Base-by-base conservation (phyloP, 2,888 invertebrate genomes). In the Erebia epiphron region DNA sequence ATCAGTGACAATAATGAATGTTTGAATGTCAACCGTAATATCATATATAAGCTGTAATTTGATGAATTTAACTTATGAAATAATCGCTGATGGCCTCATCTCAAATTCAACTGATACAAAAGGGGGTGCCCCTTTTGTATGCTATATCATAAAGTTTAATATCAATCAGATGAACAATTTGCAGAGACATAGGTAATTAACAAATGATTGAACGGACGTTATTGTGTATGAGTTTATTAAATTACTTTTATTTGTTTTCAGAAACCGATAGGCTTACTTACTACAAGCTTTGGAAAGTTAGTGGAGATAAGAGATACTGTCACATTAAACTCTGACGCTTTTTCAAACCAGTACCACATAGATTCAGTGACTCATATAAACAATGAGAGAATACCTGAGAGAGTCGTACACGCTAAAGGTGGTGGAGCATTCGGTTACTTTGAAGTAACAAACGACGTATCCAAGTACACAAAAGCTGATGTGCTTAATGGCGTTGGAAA, bases 401-500 rank as follows among this genome's bases (percentile, higher is more conserved):
- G 98, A 77, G 96, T 98, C 0, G 98, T 98, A 1, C 98, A 98
- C 84, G 98, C 98, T 0, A 98, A 98, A 90, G 98, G 98, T 72
- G 96, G 96, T 54, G 98, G 96, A 16, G 97, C 97, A 1, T 96
- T 96, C 83, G 97, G 96, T 1, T 96, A 96, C 80, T 97, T 98
- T 78, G 96, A 97, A 86, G 96, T 97, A 3, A 97, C 97, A 0
- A 95, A 97, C 78, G 97, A 97, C 83, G 96, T 98, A 62, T 94
- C 95, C 1, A 94, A 96, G 80, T 97, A 97, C 82, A 94, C 94
- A 68, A 96, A 96, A 69, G 97, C 97, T 0, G 95, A 95, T 76
- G 88, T 97, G 0, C 97, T 98, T 85, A 95, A 95, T 18, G 87
- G 90, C 26, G 88, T 97, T 52, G 97, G 97, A 16, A 97, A 97